A percentile compares a stretch with the other conserved stretches of the same genome.
Evolutionary conservation across 2,113 vertebrate genomes (phyloP).

Genomic region (Gobio gobio): DNA sequence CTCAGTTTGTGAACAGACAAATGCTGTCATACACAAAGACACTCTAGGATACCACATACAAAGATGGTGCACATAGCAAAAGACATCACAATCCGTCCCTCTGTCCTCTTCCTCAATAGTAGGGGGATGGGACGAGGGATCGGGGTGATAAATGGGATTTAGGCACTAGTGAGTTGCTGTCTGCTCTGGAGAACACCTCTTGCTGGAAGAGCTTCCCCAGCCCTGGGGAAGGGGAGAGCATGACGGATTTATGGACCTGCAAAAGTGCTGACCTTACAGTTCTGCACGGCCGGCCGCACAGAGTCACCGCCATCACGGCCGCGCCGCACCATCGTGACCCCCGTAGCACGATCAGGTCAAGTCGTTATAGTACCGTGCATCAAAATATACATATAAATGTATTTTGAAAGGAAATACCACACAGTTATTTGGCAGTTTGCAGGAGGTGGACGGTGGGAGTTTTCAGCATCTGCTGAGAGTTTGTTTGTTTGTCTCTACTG

Average conservation of each 20-base stretch:
- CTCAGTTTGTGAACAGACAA: constrained; percentile 12
- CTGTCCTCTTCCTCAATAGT: not conserved
- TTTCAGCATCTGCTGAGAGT: constrained; percentile 16
- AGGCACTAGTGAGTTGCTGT: not conserved
- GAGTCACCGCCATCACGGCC: not conserved
- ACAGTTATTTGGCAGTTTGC: not conserved
- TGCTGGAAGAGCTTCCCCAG: not conserved
- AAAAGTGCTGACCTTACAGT: constrained; percentile 53
- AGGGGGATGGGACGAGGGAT: constrained; percentile 17
- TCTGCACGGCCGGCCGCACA: not conserved
- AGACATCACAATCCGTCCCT: not conserved
- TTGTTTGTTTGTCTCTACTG: constrained; percentile 36
- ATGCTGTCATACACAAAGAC: constrained; percentile 1
- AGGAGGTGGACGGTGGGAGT: not conserved
- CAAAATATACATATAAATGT: constrained; percentile 5
- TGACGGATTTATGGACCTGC: constrained; percentile 41
- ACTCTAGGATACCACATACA: not conserved
- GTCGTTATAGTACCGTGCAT: not conserved
- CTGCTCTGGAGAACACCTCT: constrained; percentile 16
- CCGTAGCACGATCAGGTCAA: not conserved
- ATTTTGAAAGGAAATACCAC: not conserved
- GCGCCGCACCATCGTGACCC: not conserved
- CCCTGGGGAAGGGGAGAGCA: constrained; percentile 5
- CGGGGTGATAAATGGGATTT: constrained; percentile 28
- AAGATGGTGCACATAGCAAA: not conserved